A percentile compares a stretch with the other conserved stretches of the same genome.
phyloP scores from a whole-genome alignment of 2,888 invertebrate species.

The Metallyticus violacea region DNA sequence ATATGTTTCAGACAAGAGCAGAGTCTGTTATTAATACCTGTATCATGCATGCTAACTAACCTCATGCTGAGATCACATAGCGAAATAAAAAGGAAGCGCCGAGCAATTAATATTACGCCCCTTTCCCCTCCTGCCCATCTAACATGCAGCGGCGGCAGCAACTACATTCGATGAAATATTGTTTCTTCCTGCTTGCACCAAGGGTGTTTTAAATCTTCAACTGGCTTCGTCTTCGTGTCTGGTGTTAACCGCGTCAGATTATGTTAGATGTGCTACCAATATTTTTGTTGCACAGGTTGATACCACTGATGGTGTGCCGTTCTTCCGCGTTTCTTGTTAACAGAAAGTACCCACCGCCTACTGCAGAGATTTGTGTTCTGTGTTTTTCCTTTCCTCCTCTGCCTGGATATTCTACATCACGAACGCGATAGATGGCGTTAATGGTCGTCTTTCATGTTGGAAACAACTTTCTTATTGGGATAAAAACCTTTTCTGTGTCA shows the following conservation, averaged over 20 bases:
- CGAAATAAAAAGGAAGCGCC: background rate
- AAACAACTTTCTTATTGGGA: background rate
- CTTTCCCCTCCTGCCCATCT: no score
- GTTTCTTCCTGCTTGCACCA: background rate
- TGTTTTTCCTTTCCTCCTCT: background rate
- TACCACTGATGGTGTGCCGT: background rate
- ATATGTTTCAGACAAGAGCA: background rate
- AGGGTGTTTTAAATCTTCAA: background rate
- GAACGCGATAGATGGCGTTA: background rate
- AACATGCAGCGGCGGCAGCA: background rate
- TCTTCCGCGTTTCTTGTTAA: no score
- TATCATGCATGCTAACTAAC: background rate
- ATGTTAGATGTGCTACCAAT: background rate
- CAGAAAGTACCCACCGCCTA: no score
- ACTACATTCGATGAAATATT: background rate
- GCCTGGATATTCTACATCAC: background rate
- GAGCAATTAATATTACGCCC: background rate
- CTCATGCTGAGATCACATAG: background rate
- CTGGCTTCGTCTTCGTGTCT: background rate
- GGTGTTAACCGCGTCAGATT: background rate
- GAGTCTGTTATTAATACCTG: background rate
- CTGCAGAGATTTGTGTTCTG: background rate
- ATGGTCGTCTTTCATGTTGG: background rate
- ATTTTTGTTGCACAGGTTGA: background rate
- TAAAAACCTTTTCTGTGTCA: background rate